Conservation (phyloP, 2,113 vertebrate species). For the Mustelus asterias region DNA sequence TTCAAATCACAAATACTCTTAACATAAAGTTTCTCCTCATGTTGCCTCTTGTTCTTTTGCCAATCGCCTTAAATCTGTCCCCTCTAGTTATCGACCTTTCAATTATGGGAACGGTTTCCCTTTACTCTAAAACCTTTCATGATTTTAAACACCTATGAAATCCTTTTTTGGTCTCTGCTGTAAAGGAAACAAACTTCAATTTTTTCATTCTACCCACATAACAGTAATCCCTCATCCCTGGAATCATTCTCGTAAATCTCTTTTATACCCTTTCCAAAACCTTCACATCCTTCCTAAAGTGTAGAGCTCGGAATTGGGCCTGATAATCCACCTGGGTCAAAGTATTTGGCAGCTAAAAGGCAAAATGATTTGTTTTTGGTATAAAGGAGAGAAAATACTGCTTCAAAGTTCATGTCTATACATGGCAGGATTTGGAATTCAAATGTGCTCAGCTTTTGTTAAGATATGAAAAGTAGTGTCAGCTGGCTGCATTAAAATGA, state of each 20-base stretch:
- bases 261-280: not conserved
- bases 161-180: not conserved
- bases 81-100: not conserved
- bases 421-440: not conserved
- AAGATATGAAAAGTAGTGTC: not conserved
- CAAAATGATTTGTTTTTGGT: not conserved
- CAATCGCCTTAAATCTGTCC: not conserved
- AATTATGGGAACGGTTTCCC: not conserved
- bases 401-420: not conserved
- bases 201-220: too few relatives aligned
- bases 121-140: not conserved
- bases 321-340: not conserved
- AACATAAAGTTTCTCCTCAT: not conserved
- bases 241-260: too few relatives aligned
- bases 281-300: too few relatives aligned
- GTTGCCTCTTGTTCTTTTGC: not conserved
- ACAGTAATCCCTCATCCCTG: too few relatives aligned
- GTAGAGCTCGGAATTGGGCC: too few relatives aligned
- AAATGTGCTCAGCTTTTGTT: not conserved
- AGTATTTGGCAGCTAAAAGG: not conserved
- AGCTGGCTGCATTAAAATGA: too few relatives aligned
- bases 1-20: not conserved
- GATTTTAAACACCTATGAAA: not conserved
- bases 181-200: too few relatives aligned
- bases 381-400: not conserved